phyloP scores from a whole-genome alignment of 2,113 vertebrate species.

The Condylura cristata region DNA sequence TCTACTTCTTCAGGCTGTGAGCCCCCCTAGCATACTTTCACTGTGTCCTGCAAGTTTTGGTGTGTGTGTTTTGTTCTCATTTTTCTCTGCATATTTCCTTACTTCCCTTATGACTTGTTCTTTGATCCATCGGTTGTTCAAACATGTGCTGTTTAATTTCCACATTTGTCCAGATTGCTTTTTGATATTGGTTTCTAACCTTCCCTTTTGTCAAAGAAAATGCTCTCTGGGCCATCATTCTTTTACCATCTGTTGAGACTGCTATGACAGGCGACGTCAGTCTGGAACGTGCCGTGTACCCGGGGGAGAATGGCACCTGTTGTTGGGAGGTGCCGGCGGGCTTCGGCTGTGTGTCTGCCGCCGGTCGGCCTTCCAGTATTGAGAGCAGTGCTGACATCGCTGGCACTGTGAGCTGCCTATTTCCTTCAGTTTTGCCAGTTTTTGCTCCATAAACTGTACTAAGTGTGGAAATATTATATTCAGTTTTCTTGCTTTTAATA shows the following conservation, averaged over 20 bases:
- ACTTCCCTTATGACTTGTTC: background rate
- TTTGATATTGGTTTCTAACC: background rate
- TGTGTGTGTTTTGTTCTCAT: background rate
- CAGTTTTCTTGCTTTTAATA: slow-evolving; percentile 4
- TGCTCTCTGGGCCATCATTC: background rate
- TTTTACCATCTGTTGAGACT: background rate
- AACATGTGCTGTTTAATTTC: slow-evolving; percentile 13
- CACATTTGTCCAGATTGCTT: background rate
- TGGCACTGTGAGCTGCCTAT: background rate
- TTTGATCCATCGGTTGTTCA: background rate
- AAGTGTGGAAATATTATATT: background rate
- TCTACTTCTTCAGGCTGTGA: background rate
- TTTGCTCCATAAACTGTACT: background rate
- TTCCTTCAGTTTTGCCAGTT: background rate
- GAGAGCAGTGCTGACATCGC: background rate
- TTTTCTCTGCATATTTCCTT: background rate
- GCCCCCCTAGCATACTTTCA: background rate
- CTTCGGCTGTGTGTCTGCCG: too few relatives aligned
- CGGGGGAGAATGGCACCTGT: background rate
- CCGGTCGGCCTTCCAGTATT: too few relatives aligned
- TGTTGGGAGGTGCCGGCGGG: too few relatives aligned
- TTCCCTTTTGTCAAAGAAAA: background rate
- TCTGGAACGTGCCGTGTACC: background rate
- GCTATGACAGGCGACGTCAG: background rate
- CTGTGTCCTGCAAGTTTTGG: background rate